phyloP scores from a whole-genome alignment of 2,113 vertebrate genomes.

The Apodemus sylvaticus region DNA sequence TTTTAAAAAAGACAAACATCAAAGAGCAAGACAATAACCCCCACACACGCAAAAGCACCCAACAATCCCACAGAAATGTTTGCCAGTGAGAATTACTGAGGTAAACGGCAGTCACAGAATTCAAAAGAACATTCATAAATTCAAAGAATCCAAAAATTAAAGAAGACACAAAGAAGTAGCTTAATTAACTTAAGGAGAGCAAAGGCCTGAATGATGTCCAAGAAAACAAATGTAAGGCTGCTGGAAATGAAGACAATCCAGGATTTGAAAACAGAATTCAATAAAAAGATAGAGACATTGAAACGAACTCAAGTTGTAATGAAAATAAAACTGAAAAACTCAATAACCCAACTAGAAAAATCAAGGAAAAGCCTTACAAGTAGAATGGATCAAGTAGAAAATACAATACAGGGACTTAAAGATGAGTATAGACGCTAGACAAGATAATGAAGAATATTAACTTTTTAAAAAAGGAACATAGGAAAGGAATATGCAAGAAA shows the following conservation, averaged over 20 bases:
- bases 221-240: neutral
- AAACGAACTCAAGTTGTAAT: neutral
- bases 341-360: neutral
- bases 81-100: neutral
- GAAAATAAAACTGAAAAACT: neutral
- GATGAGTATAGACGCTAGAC: neutral
- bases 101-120: neutral
- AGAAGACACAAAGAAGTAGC: neutral
- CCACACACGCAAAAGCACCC: neutral
- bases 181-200: neutral
- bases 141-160: neutral
- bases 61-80: neutral
- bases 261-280: neutral
- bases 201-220: neutral
- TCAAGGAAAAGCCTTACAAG: neutral
- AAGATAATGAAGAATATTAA: neutral
- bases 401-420: neutral
- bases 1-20: neutral
- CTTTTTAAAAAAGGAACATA: neutral
- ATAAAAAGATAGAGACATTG: neutral
- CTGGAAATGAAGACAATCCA: neutral
- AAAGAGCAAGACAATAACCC: neutral
- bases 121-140: neutral
- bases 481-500: neutral
- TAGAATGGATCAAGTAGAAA: neutral